Conservation (phyloP, 2,888 invertebrate genomes). For the Chorisops tibialis region DNA sequence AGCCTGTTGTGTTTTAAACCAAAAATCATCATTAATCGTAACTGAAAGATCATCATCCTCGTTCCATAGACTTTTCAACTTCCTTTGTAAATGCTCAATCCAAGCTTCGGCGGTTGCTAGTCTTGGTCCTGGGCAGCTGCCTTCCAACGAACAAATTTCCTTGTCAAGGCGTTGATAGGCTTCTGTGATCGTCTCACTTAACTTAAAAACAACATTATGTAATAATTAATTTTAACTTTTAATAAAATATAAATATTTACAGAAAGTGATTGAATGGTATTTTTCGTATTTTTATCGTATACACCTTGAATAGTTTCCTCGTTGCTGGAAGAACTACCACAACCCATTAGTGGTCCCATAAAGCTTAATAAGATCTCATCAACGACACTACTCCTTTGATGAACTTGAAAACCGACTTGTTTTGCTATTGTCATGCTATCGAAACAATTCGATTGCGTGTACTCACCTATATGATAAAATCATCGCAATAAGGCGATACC, state of each 20-base stretch:
- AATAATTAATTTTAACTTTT: background rate
- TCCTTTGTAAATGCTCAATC: conserved; percentile 47
- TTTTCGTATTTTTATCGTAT: background rate
- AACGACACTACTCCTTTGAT: background rate
- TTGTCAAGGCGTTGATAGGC: conserved; percentile 48
- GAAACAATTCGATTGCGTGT: too few species aligned
- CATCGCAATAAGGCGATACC: too few species aligned
- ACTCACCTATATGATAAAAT: too few species aligned
- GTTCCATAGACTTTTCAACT: conserved; percentile 37
- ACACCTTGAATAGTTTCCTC: conserved; percentile 12
- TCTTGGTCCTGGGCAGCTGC: conserved; percentile 47
- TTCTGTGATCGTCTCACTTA: conserved; percentile 38
- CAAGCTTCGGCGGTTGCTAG: conserved; percentile 50
- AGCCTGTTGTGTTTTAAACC: conserved; percentile 10
- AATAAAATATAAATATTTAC: background rate
- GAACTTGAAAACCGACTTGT: too few species aligned
- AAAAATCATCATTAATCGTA: conserved; percentile 19
- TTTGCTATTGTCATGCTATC: too few species aligned
- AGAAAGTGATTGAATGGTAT: too few species aligned
- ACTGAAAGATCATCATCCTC: conserved; percentile 18
- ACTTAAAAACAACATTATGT: background rate
- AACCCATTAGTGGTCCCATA: conserved; percentile 22
- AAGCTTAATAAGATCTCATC: background rate
- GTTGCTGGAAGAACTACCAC: conserved; percentile 7
- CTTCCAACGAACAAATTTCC: conserved; percentile 46